Percentiles rank a stretch among this genome's conserved stretches.
Evolutionary conservation across 2,113 vertebrate species (phyloP).

Genomic region (Sialia sialis): DNA sequence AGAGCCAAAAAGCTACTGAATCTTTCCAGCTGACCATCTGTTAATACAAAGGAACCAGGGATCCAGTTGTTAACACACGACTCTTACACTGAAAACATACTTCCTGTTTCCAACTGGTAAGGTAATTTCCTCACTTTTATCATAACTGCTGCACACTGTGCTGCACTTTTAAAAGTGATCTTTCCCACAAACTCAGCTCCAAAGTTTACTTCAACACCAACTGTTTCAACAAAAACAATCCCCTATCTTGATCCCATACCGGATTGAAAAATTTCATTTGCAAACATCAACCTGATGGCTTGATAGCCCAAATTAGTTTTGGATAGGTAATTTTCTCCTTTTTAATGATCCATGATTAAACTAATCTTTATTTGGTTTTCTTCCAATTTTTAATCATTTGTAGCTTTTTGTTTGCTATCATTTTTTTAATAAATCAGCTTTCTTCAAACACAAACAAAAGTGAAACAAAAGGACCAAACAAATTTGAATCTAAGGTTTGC

Average conservation of each 20-base stretch:
- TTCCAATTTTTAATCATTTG: background rate
- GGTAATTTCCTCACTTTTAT: slow-evolving; percentile 42
- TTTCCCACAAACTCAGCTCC: slow-evolving; percentile 15
- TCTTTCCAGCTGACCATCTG: slow-evolving; percentile 29
- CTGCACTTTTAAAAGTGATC: background rate
- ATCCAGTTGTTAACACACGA: background rate
- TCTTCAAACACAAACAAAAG: background rate
- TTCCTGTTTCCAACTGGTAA: slow-evolving; percentile 46
- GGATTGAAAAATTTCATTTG: background rate
- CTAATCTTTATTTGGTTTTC: background rate
- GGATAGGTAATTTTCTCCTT: background rate
- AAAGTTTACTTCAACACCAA: slow-evolving; percentile 7
- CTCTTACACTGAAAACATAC: background rate
- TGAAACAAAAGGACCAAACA: background rate
- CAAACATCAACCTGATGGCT: background rate
- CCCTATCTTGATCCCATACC: background rate
- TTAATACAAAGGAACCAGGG: slow-evolving; percentile 25
- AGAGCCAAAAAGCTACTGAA: slow-evolving; percentile 8
- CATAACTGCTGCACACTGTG: background rate
- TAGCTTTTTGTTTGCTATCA: background rate
- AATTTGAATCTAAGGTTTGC: background rate
- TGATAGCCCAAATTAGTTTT: background rate
- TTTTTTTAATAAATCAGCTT: background rate
- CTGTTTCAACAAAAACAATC: slow-evolving; percentile 15
- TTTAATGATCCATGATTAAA: background rate